Evolutionary conservation across 2,113 vertebrate species (phyloP).

Genomic region (Ailurus styani): DNA sequence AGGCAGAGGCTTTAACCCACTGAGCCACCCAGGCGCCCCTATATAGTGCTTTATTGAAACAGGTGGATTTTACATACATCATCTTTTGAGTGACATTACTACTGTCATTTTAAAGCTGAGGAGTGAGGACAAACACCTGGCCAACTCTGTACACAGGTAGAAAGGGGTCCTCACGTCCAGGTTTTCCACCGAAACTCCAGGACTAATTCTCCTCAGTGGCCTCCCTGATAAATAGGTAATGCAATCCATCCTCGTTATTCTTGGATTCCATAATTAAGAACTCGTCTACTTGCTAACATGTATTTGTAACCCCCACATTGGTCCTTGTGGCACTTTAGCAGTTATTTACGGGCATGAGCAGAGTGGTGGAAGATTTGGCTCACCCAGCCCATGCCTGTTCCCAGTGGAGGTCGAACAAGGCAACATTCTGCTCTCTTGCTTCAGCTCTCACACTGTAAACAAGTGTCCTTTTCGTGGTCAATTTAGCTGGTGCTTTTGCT

Average conservation of each 20-base stretch:
- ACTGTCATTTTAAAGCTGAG: neutral
- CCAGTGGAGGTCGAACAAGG: neutral
- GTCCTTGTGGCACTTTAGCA: neutral
- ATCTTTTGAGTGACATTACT: neutral
- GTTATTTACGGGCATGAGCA: neutral
- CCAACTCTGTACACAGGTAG: neutral
- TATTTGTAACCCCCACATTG: neutral
- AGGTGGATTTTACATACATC: neutral
- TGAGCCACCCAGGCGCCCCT: too few species aligned
- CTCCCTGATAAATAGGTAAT: neutral
- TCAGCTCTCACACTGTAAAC: neutral
- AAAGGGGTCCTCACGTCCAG: neutral
- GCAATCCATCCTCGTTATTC: neutral
- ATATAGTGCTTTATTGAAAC: neutral
- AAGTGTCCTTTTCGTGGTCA: neutral
- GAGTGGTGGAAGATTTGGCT: neutral
- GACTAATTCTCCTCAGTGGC: neutral
- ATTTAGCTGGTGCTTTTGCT: neutral
- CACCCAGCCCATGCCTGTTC: rapidly evolving
- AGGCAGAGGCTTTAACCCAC: too few species aligned
- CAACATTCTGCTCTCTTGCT: neutral
- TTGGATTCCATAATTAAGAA: neutral
- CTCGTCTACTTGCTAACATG: neutral
- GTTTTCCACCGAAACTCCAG: neutral
- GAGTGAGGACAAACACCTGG: neutral